These are phyloP conservation scores for Eurystomus glaucurus DNA, from an alignment of 2,797 vertebrate species.

Conservation along the genomic window DNA sequence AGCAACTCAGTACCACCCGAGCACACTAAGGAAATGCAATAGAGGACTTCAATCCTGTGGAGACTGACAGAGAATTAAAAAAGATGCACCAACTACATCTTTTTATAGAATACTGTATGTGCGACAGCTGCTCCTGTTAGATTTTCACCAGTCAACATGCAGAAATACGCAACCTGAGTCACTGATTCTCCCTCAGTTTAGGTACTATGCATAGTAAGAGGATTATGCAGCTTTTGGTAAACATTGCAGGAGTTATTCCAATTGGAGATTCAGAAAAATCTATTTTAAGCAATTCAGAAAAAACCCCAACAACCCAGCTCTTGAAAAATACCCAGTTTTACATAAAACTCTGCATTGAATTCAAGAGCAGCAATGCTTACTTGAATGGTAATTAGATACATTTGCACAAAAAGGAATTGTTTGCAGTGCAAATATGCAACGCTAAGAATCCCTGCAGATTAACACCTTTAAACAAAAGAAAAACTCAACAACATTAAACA, in stretches of 20 bases:
- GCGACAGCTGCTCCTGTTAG: conserved; percentile 13
- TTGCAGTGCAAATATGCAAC: neutral
- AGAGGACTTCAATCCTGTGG: neutral
- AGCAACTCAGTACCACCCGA: neutral
- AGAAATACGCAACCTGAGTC: conserved; percentile 38
- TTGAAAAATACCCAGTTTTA: conserved; percentile 5
- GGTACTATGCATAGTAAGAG: conserved; percentile 29
- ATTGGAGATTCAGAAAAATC: neutral
- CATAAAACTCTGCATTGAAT: conserved; percentile 7
- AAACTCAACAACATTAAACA: neutral
- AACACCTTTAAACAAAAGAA: conserved; percentile 18
- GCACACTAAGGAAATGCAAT: neutral
- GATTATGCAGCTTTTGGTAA: conserved; percentile 52
- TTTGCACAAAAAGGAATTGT: conserved; percentile 43
- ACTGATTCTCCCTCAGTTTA: neutral
- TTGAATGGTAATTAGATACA: conserved; percentile 21
- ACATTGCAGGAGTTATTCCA: conserved; percentile 16
- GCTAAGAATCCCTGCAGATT: conserved; percentile 1
- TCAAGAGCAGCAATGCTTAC: neutral
- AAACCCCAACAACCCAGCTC: neutral
- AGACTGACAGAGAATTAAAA: neutral
- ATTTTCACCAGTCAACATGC: neutral
- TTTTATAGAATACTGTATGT: neutral
- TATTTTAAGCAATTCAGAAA: conserved; percentile 35
- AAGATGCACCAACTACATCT: neutral